Evolutionary conservation across 1,140 invertebrate genomes (phyloP).

Genomic region (Drosophila yakuba): DNA sequence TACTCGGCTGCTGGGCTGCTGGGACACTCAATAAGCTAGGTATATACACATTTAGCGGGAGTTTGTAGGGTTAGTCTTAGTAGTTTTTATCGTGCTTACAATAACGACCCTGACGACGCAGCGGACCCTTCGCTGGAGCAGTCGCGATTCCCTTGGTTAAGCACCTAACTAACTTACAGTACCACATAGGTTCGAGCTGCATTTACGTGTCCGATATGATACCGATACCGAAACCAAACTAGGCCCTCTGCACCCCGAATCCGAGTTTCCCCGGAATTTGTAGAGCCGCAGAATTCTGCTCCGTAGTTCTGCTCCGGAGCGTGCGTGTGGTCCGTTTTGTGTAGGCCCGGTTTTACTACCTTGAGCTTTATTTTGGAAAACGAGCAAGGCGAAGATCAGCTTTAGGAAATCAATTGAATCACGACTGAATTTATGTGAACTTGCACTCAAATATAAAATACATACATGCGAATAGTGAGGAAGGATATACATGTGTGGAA

Average conservation of each 20-base stretch:
- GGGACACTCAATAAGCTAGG: conserved; percentile 35
- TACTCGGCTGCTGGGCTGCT: conserved; percentile 1
- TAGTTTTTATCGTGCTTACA: conserved; percentile 53
- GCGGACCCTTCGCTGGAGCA: conserved; percentile 20
- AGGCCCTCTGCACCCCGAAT: background rate
- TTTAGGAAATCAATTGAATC: conserved; percentile 63
- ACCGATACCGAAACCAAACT: background rate
- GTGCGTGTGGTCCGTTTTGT: conserved; percentile 17
- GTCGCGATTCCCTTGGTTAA: conserved; percentile 51
- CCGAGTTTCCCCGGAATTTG: conserved; percentile 2
- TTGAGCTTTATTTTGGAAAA: conserved; percentile 73
- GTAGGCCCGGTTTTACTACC: conserved; percentile 58
- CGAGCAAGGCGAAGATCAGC: conserved; percentile 35
- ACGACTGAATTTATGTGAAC: conserved; percentile 81
- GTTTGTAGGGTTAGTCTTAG: conserved; percentile 50
- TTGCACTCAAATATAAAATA: conserved; percentile 63
- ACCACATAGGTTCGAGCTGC: conserved; percentile 64
- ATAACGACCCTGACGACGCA: conserved; percentile 24
- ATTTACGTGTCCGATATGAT: conserved; percentile 58
- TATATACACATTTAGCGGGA: conserved; percentile 34
- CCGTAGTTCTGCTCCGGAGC: background rate
- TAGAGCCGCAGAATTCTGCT: conserved; percentile 10
- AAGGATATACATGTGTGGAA: conserved; percentile 10
- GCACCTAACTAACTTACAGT: conserved; percentile 50
- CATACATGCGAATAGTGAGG: conserved; percentile 15